phyloP scores from a whole-genome alignment of 2,888 invertebrate genomes.

The Germaria angustata region DNA sequence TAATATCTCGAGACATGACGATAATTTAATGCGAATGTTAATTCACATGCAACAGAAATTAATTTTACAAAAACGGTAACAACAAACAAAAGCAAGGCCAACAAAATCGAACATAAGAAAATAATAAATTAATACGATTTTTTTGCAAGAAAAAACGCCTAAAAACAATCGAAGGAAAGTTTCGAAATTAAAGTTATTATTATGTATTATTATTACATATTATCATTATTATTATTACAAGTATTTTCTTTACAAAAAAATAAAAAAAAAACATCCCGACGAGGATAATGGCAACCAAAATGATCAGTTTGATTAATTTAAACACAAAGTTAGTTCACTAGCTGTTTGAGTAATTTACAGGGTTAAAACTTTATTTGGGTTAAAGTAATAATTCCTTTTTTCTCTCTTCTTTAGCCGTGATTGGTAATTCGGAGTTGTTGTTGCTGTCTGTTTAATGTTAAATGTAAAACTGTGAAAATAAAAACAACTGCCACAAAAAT shows the following conservation, averaged over 20 bases:
- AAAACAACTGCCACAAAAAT: conserved; percentile 8
- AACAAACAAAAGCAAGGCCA: not conserved
- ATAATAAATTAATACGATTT: not conserved
- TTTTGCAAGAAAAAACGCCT: not conserved
- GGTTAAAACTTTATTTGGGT: conserved; percentile 61
- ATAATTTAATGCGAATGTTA: conserved; percentile 25
- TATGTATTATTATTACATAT: not conserved
- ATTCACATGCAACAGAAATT: conserved; percentile 21
- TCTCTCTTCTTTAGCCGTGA: conserved; percentile 11
- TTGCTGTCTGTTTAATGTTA: conserved; percentile 39
- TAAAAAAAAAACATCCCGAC: not conserved
- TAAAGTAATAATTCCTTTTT: conserved; percentile 62
- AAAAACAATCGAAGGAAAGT: conserved; percentile 19
- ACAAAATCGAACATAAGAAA: too few species aligned
- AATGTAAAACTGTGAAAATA: conserved; percentile 52
- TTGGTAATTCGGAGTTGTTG: conserved; percentile 29
- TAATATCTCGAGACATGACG: conserved; percentile 54
- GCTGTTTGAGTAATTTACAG: conserved; percentile 23
- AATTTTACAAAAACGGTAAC: not conserved
- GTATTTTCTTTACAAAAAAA: not conserved
- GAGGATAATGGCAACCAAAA: not conserved
- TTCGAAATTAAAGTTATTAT: not conserved
- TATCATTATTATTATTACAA: conserved; percentile 1
- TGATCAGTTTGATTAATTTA: conserved; percentile 54
- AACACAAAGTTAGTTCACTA: conserved; percentile 17